Conservation (phyloP, 2,113 vertebrate species). For the Potamarius usumacintae region DNA sequence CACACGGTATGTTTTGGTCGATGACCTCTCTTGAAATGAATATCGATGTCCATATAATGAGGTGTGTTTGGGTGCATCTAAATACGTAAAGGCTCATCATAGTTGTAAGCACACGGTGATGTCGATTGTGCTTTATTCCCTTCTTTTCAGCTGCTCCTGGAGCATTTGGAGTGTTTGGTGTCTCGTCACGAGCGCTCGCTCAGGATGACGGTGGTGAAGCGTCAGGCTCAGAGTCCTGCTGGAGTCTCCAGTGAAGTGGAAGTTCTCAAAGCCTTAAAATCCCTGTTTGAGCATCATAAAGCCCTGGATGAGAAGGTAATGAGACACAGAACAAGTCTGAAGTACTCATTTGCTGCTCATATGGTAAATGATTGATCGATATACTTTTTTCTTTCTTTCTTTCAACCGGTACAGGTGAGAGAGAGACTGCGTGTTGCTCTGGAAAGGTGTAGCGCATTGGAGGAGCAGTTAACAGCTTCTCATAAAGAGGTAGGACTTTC, state of each 20-base stretch:
- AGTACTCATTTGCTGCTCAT: too few species aligned
- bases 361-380: neutral
- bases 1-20: too few species aligned
- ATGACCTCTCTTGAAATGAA: neutral
- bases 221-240: conserved; percentile 93
- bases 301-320: conserved; percentile 95
- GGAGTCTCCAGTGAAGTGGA: conserved; percentile 98
- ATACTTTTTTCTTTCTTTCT: neutral
- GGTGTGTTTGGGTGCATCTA: too few species aligned
- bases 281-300: conserved; percentile 98
- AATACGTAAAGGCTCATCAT: too few species aligned
- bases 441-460: conserved; percentile 90
- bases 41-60: neutral
- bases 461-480: conserved; percentile 88
- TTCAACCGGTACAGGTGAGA: conserved; percentile 77
- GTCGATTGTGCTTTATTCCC: neutral
- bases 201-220: conserved; percentile 95
- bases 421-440: conserved; percentile 92
- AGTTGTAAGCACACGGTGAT: neutral
- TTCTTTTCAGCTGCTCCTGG: conserved; percentile 81
- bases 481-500: conserved; percentile 87
- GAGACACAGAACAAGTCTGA: neutral
- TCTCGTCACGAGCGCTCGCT: conserved; percentile 93
- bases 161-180: conserved; percentile 95
- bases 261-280: conserved; percentile 96